Base-by-base conservation (phyloP, 2,797 vertebrate species). In the Glyptemys insculpta region DNA sequence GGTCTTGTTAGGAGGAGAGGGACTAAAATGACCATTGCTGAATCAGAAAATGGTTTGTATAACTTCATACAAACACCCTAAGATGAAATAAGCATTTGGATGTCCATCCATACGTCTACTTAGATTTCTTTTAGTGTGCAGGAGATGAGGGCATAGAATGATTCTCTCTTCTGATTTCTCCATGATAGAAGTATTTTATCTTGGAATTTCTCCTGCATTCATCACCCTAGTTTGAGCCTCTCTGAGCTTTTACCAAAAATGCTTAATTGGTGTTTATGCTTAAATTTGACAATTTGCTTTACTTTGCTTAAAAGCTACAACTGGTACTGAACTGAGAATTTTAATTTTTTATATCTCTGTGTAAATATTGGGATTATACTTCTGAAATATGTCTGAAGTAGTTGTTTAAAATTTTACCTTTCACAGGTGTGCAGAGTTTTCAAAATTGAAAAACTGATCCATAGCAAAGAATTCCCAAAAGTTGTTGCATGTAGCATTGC, bases 301-400 rank as follows among this genome's bases (percentile, higher is more conserved):
- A 92, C 95, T 94, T 85, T 34, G 8, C 81, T 90, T 80, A 82
- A 87, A 96, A 93, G 86, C 2, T 52, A 74, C 53, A 88, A 59
- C 7, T 85, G 88, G 72, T 88, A 59, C 41, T 68, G 65, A 96
- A 82, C 56, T 79, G 25, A 25, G 29, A 34, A 85, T 87, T 95
- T 82, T 81, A 89, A 50, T 95, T 84, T 23, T 7, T 10, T 7
- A 0, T 79, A n/a, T 52, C 31, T 78, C n/a, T 78, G 89, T 85
- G 57, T 44, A 47, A 15, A 47, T 76, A 29, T 14, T 44, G 72
- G 37, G 41, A 47, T 76, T 72, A 72, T 72, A 56, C 96, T 92
- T 84, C 79, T 87, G 82, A 90, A 95, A 54, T 82, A 2, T 83
- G 12, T 84, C 89, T 91, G 37, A 92, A 94, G 37, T 81, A 78